A percentile compares a stretch with the other conserved stretches of the same genome.
Conservation (phyloP, 2,113 vertebrate genomes). For the Mystacornis crossleyi region DNA sequence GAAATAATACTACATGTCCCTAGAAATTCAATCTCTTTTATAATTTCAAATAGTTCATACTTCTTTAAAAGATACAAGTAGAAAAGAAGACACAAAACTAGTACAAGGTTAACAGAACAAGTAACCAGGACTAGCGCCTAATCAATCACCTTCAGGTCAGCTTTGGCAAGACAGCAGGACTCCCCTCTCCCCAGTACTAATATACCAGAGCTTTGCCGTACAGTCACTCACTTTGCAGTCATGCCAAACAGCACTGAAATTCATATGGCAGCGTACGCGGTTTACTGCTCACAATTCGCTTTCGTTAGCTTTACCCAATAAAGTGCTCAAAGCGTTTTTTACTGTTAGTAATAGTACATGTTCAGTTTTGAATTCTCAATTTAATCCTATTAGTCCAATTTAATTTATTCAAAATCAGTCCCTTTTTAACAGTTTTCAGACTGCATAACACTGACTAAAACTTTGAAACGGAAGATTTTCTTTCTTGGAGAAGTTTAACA, state of each 20-base stretch:
- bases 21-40: not conserved
- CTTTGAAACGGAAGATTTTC: not conserved
- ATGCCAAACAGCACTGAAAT: not conserved
- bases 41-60: not conserved
- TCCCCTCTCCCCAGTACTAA: rapidly evolving
- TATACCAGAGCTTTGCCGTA: not conserved
- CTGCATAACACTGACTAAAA: not conserved
- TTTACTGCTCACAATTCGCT: not conserved
- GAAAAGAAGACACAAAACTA: not conserved
- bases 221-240: not conserved
- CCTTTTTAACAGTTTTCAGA: not conserved
- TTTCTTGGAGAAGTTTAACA: not conserved
- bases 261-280: not conserved
- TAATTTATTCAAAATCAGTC: not conserved
- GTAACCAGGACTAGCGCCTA: not conserved
- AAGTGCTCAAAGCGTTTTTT: not conserved
- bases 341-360: not conserved
- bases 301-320: not conserved
- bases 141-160: not conserved
- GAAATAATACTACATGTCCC: not conserved
- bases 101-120: not conserved
- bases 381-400: not conserved
- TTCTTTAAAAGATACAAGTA: not conserved
- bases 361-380: not conserved
- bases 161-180: not conserved